Percentiles rank a stretch among this genome's conserved stretches.
Evolutionary conservation across 2,113 vertebrate species (phyloP).

Genomic region (Cyprinodon variegatus): DNA sequence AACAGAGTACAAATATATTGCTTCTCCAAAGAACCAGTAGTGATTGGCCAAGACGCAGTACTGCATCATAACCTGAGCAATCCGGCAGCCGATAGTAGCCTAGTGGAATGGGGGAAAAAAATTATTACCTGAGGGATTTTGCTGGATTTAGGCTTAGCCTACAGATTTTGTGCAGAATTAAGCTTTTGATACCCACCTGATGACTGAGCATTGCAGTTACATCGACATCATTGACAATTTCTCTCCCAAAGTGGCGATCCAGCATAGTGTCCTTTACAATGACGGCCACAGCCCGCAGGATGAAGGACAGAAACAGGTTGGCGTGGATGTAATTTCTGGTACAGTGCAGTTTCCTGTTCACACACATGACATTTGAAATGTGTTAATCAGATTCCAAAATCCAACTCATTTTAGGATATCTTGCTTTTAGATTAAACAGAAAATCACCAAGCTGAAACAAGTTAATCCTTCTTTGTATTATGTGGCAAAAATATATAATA

Average conservation of each 20-base stretch:
- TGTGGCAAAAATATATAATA: too few relatives aligned
- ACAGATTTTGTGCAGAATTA: background rate
- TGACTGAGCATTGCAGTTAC: slow-evolving; percentile 82
- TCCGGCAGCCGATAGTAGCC: slow-evolving; percentile 83
- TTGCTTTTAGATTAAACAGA: too few relatives aligned
- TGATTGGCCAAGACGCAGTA: slow-evolving; percentile 88
- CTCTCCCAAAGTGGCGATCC: slow-evolving; percentile 79
- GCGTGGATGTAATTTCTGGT: slow-evolving; percentile 80
- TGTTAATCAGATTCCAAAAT: too few relatives aligned
- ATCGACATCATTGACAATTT: slow-evolving; percentile 75
- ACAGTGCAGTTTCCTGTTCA: slow-evolving; percentile 83
- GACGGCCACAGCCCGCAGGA: slow-evolving; percentile 82
- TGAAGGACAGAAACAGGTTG: slow-evolving; percentile 87
- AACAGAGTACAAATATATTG: slow-evolving; percentile 84
- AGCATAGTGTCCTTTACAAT: slow-evolving; percentile 83
- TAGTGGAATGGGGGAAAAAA: slow-evolving; percentile 27
- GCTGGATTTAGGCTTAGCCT: too few relatives aligned
- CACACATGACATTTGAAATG: background rate
- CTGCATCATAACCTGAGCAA: slow-evolving; percentile 85
- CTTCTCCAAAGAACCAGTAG: slow-evolving; percentile 88
- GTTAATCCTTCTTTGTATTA: too few relatives aligned
- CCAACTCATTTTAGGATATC: too few relatives aligned
- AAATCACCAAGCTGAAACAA: too few relatives aligned
- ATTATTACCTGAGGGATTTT: too few relatives aligned
- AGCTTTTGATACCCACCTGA: slow-evolving; percentile 50